Conservation (phyloP, 2,888 invertebrate species). For the Caenorhabditis imperialis region DNA sequence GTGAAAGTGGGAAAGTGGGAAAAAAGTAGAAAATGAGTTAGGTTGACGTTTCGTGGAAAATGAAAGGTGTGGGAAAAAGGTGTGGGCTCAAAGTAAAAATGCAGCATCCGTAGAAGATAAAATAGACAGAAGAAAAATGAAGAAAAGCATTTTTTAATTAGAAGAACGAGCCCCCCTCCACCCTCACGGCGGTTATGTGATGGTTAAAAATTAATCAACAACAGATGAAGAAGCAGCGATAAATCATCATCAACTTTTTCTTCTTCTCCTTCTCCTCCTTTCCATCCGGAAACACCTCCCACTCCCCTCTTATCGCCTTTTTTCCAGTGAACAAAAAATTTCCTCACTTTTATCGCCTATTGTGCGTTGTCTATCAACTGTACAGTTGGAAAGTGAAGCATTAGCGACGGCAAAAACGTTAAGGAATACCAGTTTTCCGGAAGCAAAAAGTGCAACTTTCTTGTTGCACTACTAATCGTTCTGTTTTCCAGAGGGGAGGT, state of each 20-base stretch:
- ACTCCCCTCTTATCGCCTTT: too few species aligned
- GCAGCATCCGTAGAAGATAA: too few species aligned
- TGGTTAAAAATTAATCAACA: too few species aligned
- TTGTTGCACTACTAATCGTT: conserved; percentile 18
- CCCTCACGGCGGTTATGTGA: too few species aligned
- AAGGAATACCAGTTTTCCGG: neutral
- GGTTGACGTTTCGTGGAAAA: conserved; percentile 14
- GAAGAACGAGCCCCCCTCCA: too few species aligned
- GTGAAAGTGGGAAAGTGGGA: conserved; percentile 1
- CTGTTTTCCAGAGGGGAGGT: neutral
- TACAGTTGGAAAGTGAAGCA: neutral
- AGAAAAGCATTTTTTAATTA: too few species aligned
- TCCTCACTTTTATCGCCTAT: neutral
- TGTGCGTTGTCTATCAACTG: neutral
- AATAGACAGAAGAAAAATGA: neutral
- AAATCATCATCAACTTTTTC: too few species aligned
- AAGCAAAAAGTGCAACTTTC: conserved; percentile 3
- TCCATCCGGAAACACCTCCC: too few species aligned
- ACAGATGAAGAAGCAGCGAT: too few species aligned
- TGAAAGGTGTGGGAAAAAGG: conserved; percentile 17
- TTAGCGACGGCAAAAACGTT: conserved; percentile 1
- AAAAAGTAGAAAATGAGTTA: neutral
- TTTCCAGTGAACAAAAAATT: conserved; percentile 10
- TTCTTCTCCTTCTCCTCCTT: neutral
- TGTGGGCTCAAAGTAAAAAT: too few species aligned